Conservation (phyloP, 2,888 invertebrate genomes). For the Prosapia bicincta region DNA sequence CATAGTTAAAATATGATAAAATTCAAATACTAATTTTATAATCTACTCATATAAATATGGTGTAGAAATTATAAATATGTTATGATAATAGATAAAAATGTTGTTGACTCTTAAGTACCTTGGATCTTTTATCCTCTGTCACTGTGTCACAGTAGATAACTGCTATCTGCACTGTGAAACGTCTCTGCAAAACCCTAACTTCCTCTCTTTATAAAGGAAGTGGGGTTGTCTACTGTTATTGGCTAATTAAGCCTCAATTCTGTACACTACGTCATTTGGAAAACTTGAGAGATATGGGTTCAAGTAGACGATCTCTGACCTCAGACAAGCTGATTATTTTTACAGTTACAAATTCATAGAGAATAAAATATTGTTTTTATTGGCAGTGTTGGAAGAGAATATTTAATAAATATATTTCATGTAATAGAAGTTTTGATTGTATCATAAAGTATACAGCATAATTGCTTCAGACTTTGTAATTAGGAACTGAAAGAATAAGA, state of each 20-base stretch:
- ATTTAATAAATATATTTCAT: no score
- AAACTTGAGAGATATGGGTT: background rate
- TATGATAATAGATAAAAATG: no score
- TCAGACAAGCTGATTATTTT: background rate
- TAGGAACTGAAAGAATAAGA: no score
- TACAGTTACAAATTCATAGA: no score
- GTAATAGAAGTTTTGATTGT: no score
- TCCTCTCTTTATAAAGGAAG: background rate
- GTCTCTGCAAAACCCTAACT: background rate
- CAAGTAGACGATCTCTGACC: background rate
- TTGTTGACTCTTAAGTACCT: background rate
- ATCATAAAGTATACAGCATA: no score
- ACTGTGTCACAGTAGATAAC: background rate
- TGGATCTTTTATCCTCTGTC: background rate
- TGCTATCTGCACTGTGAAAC: background rate
- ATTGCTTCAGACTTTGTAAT: no score
- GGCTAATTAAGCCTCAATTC: background rate
- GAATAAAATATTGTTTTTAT: no score
- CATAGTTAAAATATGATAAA: no score
- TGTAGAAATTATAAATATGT: background rate
- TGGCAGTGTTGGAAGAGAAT: no score
- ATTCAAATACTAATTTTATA: no score
- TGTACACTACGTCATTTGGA: background rate
- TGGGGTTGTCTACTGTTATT: background rate
- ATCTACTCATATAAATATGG: no score